These are phyloP conservation scores for Hecatera dysodea DNA, from an alignment of 2,888 invertebrate species.

Conservation along the genomic window DNA sequence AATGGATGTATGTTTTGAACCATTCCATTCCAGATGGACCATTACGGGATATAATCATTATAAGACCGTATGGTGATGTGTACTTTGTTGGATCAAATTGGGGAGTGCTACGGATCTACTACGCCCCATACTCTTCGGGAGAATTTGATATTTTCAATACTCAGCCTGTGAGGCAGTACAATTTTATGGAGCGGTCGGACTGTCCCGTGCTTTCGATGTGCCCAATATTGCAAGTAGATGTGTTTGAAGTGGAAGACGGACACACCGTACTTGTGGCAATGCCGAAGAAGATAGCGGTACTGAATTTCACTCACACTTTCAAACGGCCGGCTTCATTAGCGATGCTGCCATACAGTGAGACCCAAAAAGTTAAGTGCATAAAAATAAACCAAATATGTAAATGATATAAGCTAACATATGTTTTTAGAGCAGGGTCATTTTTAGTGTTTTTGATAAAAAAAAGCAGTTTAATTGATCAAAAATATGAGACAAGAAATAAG, in stretches of 20 bases:
- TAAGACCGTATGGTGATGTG: constrained; percentile 79
- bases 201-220: constrained; percentile 78
- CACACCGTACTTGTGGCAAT: constrained; percentile 82
- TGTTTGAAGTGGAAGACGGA: constrained; percentile 76
- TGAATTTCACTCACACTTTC: constrained; percentile 77
- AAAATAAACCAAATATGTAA: constrained; percentile 21
- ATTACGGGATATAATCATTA: constrained; percentile 74
- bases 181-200: constrained; percentile 78
- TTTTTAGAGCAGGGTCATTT: neutral
- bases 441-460: neutral
- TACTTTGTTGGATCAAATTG: constrained; percentile 81
- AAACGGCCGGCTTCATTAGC: constrained; percentile 68
- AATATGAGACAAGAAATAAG: too few relatives aligned
- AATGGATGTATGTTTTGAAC: constrained; percentile 78
- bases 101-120: constrained; percentile 81
- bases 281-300: constrained; percentile 82
- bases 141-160: constrained; percentile 78
- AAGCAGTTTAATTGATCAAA: neutral
- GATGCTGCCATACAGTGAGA: constrained; percentile 67
- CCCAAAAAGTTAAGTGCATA: constrained; percentile 37
- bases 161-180: constrained; percentile 78
- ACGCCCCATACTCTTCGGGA: constrained; percentile 74
- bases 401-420: constrained; percentile 11
- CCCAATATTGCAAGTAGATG: constrained; percentile 81
- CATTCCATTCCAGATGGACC: constrained; percentile 75